Evolutionary conservation across 2,113 vertebrate species (phyloP), one percentile per base, ranked within the genome.

Genomic region (Apodemus sylvaticus): DNA sequence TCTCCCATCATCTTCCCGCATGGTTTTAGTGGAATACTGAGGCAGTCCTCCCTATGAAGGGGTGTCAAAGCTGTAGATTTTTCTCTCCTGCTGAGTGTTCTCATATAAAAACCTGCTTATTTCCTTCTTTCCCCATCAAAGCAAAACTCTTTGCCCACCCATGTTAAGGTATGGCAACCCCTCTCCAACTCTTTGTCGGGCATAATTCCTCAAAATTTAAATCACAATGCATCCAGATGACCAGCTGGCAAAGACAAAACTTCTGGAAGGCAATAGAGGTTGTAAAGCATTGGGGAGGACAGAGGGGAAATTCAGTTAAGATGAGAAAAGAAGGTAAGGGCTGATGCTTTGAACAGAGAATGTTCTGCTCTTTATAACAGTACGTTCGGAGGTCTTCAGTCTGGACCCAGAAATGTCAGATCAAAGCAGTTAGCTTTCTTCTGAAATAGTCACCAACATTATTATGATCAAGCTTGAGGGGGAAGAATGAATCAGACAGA

Each of bases 121-220:
- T 90, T 42, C 24, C 34, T 19, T 10, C 29, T n/a, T 10, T 29
- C 26, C 39, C 64, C 53, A n/a, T 74, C 86, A 85, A 97, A 68
- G 17, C 9, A 73, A 92, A 51, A 42, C 20, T 42, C 20, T 7
- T 62, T 39, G 45, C 76, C 66, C 51, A 73, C 42, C 58, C 34
- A 45, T 45, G 60, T n/a, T n/a, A n/a, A n/a, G n/a, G 31, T 17
- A 55, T 39, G 36, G 60, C 26, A 51, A 4, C 8, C 22, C 29
- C 42, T 7, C 55, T 20, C 55, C 16, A 58, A 73, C n/a, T 82
- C 24, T 22, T 92, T 81, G 82, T 51, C 48, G 76, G 29, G 4
- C 94, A 29, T 45, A 83, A 68, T 83, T 94, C 19, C 31, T 42
- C 62, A 77, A 71, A 77, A 91, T 93, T 94, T 94, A 68, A 86